Evolutionary conservation across 2,797 vertebrate genomes (phyloP), one percentile per base, ranked within the genome.

Genomic region (Crypturellus tataupa): DNA sequence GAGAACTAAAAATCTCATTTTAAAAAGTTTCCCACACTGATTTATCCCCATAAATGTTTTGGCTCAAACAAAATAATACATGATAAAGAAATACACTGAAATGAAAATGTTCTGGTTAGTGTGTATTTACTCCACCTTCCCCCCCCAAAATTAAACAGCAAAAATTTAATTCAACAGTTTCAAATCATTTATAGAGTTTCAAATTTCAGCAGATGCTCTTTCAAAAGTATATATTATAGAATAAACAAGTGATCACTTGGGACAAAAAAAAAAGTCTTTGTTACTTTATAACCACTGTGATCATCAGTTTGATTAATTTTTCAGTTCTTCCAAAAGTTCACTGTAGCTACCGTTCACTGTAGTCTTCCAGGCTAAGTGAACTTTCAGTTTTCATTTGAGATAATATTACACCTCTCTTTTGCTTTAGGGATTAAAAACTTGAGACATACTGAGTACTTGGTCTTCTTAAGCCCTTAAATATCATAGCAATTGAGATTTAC

Each of bases 11-110:
- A 25, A 5, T n/a, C 8, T 79, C 13, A 19, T 40, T 62, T 44
- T 8, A 51, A 80, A 91, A 67, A 7, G 0, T 27, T 62, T 39
- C 18, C 6, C 1, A 2, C 4, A 18, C 2, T 37, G 6, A 17
- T 65, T 69, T 71, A 31, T 4, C 3, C 18, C 9, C 3, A 33
- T 2, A 49, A 59, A 56, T 37, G 1, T 75, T 80, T 39, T 2
- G 0, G 13, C 6, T 85, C 24, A 70, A 78, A 86, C 24, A 2
- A 73, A 67, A 51, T 16, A 39, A 20, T 27, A 15, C 10, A 10
- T 47, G 46, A 11, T 35, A 55, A 76, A 67, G 16, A 91, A 51
- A 70, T 19, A 67, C 18, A 80, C 3, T 2, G 3, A 70, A 9
- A 49, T 29, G 10, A 70, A 92, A 85, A 44, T 58, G 6, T 80